Conservation (phyloP, 2,888 invertebrate species). For the Dorcus parallelipipedus region DNA sequence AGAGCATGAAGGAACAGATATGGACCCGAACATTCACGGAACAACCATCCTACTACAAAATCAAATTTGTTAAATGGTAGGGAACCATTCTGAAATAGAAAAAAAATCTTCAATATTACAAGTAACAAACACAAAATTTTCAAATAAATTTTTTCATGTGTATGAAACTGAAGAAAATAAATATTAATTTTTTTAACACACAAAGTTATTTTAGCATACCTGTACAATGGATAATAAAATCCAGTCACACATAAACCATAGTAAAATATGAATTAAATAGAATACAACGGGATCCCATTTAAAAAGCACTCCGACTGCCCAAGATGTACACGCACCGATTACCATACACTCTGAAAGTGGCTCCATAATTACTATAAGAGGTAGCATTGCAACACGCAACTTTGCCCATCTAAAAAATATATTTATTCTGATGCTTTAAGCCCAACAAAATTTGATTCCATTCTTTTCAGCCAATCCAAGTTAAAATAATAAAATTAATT, state of each 20-base stretch:
- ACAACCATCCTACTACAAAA: slow-evolving; percentile 91
- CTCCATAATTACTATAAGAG: slow-evolving; percentile 85
- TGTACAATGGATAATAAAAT: slow-evolving; percentile 83
- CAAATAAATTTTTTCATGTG: not conserved
- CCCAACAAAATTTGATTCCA: not conserved
- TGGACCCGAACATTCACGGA: slow-evolving; percentile 88
- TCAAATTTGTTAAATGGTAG: slow-evolving; percentile 93
- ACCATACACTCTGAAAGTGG: slow-evolving; percentile 95
- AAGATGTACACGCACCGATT: slow-evolving; percentile 86
- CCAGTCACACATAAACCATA: slow-evolving; percentile 98
- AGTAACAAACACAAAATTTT: not conserved
- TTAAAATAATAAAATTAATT: not conserved
- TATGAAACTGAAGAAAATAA: not conserved
- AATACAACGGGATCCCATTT: slow-evolving; percentile 87
- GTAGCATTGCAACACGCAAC: slow-evolving; percentile 92
- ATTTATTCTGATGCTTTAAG: not conserved
- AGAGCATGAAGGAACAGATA: slow-evolving; percentile 85
- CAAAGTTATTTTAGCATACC: slow-evolving; percentile 44
- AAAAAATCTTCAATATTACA: not conserved
- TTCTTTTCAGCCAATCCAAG: not conserved
- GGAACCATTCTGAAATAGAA: slow-evolving; percentile 73
- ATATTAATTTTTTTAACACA: not conserved
- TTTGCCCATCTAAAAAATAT: slow-evolving; percentile 79
- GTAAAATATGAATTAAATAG: slow-evolving; percentile 85
- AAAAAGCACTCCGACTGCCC: slow-evolving; percentile 80